Base-by-base conservation (phyloP, 1,140 invertebrate genomes). In the Sinella curviseta region DNA sequence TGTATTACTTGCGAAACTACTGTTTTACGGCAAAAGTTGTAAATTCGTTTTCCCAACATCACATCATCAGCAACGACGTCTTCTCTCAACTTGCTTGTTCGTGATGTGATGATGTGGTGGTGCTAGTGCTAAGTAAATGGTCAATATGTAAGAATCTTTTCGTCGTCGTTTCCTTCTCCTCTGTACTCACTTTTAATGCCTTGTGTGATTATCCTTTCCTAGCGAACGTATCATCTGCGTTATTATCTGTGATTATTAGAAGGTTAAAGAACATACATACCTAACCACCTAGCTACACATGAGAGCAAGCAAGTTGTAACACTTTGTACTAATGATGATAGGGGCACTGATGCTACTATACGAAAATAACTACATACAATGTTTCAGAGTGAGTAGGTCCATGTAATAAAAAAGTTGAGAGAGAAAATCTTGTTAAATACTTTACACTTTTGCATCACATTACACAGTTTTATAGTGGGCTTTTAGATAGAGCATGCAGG, bases 131-230 rank as follows among this genome's bases (percentile, higher is more conserved):
- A 48, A 48, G 39, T 48, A 48, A 48, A 48, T 48, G 39, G 4
- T 8, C 17, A 48, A 8, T 48, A 48, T n/a, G n/a, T n/a, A n/a
- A 48, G 39, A 48, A 17, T 14, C 65, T 24, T 70, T 70, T n/a
- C n/a, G n/a, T 31, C 31, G 12, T 33, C 2, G 65, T 30, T 31
- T 3, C 3, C 65, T 70, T 8, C 16, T 8, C 8, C 57, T 12
- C 8, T 26, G 24, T 26, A 65, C 24, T 65, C 14, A 82, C 77
- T 79, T 57, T 77, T 79, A 79, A 82, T 77, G 35, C 76, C 74
- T 74, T 65, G 14, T 33, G 77, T 80, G 73, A 82, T 82, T 76
- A 82, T 77, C 70, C 55, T 77, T 80, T 76, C 78, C 79, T 80
- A 78, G 78, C 78, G 73, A 80, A 57, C 73, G 30, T 78, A 82